Base-by-base conservation (phyloP, 1,140 invertebrate species). In the Drosophila orena region DNA sequence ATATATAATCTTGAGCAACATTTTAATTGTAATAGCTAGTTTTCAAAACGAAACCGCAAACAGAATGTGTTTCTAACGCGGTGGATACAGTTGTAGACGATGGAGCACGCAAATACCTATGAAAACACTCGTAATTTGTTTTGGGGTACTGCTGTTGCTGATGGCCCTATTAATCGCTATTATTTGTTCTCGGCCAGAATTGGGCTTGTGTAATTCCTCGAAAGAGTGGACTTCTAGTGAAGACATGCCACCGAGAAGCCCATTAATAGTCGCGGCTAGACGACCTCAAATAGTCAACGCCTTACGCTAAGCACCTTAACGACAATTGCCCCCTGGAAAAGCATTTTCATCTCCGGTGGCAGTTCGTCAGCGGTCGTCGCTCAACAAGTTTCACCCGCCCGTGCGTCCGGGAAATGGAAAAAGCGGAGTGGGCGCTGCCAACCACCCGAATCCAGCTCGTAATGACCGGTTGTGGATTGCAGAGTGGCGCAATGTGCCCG, bases 231-330 rank as follows among this genome's bases (percentile, higher is more conserved):
- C 59, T 54, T 46, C 65, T 44, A 77, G 66, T 61, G 44, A 80
- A 81, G 78, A 81, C 72, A 54, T 53, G 77, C 50, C 14, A 37
- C 20, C 24, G 57, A 59, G 65, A 81, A 81, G 72, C 78, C 76
- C 65, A 53, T 70, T 77, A 81, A 81, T 77, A 57, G 77, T 75
- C 46, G 46, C 59, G 42, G 53, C 40, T 54, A 54, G 40, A 43
- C 71, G 56, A 64, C 59, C 68, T 61, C 42, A 79, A 80, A 52
- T 47, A 79, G 56, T 40, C 74, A 75, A 79, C 78, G 78, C 78
- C 78, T 77, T 50, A 43, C 55, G 52, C 73, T 81, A 88, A 88
- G 83, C 83, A 88, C 83, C 83, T 89, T 88, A 88, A 89, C 83
- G 79, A 88, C 75, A 77, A 77, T 75, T 76, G 72, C 52, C 72